These are phyloP conservation scores for Pangasius mekongensis DNA, from an alignment of 2,797 vertebrate species.

Conservation along the genomic window DNA sequence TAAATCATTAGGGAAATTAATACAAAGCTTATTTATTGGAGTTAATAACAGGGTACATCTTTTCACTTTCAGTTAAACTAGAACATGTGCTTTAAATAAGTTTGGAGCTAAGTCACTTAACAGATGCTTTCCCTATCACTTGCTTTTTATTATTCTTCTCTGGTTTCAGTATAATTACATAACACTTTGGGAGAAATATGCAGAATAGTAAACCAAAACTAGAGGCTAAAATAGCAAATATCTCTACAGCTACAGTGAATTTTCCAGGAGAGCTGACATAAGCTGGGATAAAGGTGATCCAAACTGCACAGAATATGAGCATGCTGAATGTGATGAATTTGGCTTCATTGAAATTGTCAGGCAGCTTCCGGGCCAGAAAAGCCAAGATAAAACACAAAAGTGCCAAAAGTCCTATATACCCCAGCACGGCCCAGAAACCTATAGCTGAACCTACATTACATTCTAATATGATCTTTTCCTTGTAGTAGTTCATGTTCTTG, in stretches of 20 bases:
- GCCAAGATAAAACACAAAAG: conserved; percentile 72
- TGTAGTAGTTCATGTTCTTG: conserved; percentile 64
- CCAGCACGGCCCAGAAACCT: conserved; percentile 59
- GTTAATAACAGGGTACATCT: neutral
- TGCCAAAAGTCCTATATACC: neutral
- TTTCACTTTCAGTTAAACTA: neutral
- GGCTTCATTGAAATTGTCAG: conserved; percentile 76
- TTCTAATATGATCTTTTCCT: conserved; percentile 73
- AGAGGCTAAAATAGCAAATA: conserved; percentile 76
- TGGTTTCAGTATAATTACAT: conserved; percentile 70
- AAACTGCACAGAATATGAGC: conserved; percentile 76
- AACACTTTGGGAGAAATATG: conserved; percentile 76
- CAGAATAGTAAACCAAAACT: conserved; percentile 74
- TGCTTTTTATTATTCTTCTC: conserved; percentile 20
- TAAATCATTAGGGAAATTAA: neutral
- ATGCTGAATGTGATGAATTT: conserved; percentile 78
- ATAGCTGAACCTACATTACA: conserved; percentile 67
- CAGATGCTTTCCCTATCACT: conserved; percentile 65
- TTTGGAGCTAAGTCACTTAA: neutral
- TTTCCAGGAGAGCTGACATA: conserved; percentile 78
- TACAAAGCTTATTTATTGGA: neutral
- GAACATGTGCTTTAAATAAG: neutral
- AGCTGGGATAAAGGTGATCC: conserved; percentile 76
- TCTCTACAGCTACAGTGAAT: conserved; percentile 74
- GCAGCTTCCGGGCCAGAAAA: conserved; percentile 73